phyloP scores from a whole-genome alignment of 2,888 invertebrate species.

The Falcaria lacertinaria region DNA sequence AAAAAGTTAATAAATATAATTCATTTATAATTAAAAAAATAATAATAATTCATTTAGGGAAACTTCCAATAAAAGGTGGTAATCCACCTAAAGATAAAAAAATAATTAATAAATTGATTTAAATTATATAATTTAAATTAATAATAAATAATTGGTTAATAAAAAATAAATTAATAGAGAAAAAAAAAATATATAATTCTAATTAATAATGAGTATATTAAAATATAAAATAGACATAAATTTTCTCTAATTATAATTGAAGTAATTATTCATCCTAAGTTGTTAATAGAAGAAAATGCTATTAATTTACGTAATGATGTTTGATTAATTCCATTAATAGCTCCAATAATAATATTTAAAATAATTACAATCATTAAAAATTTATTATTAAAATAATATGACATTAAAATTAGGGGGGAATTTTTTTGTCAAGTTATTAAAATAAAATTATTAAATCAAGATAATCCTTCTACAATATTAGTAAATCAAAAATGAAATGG shows the following conservation, averaged over 20 bases:
- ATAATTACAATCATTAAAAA: conserved; percentile 66
- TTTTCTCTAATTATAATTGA: conserved; percentile 65
- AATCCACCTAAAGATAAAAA: conserved; percentile 79
- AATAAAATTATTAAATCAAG: conserved; percentile 77
- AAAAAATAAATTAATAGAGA: conserved; percentile 66
- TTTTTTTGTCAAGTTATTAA: conserved; percentile 84
- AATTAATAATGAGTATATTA: conserved; percentile 65
- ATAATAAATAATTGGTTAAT: conserved; percentile 73
- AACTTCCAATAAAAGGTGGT: conserved; percentile 81
- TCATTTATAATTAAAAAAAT: conserved; percentile 69
- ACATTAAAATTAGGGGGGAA: conserved; percentile 78
- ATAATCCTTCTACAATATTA: conserved; percentile 78
- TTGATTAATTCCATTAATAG: conserved; percentile 77
- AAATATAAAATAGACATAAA: conserved; percentile 67
- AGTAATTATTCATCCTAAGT: conserved; percentile 79
- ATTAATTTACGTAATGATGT: conserved; percentile 78
- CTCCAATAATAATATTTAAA: conserved; percentile 65
- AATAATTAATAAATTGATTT: conserved; percentile 74
- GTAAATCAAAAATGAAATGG: conserved; percentile 82
- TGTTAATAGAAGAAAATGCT: conserved; percentile 82
- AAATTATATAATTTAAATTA: conserved; percentile 56
- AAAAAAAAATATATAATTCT: conserved; percentile 65
- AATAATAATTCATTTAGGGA: conserved; percentile 81
- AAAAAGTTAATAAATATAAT: conserved; percentile 54
- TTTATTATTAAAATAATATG: conserved; percentile 62